These are phyloP conservation scores for Zonitis immaculata DNA, from an alignment of 2,888 invertebrate species.

Conservation along the genomic window DNA sequence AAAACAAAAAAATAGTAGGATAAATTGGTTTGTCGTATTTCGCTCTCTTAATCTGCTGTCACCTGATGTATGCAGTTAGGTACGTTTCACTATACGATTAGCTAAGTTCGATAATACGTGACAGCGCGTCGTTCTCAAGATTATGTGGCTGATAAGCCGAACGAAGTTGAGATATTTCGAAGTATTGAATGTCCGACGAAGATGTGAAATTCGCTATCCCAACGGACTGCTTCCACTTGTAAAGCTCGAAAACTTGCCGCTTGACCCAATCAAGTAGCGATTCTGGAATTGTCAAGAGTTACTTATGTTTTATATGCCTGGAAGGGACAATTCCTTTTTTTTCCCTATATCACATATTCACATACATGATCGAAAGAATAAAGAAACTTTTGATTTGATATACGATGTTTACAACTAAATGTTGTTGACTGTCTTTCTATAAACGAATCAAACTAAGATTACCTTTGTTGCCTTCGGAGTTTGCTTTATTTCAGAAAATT, in stretches of 20 bases:
- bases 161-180: neutral
- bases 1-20: conserved; percentile 12
- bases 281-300: conserved; percentile 42
- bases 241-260: conserved; percentile 20
- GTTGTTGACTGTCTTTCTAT: neutral
- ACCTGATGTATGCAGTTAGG: conserved; percentile 14
- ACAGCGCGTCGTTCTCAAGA: conserved; percentile 18
- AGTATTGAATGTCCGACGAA: conserved; percentile 8
- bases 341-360: conserved; percentile 25
- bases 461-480: neutral
- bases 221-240: conserved; percentile 10
- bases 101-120: conserved; percentile 20
- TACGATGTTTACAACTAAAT: conserved; percentile 23
- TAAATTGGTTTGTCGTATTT: conserved; percentile 12
- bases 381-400: conserved; percentile 34
- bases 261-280: conserved; percentile 45
- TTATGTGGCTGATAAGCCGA: conserved; percentile 18
- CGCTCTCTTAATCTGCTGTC: conserved; percentile 15
- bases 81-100: conserved; percentile 15
- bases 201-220: conserved; percentile 17
- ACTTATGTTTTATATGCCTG: conserved; percentile 42
- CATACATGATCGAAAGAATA: conserved; percentile 29
- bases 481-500: neutral
- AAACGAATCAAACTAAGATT: neutral
- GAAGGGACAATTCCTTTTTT: conserved; percentile 28